Conservation (phyloP, 2,888 invertebrate species). For the Cataglyphis cursor region DNA sequence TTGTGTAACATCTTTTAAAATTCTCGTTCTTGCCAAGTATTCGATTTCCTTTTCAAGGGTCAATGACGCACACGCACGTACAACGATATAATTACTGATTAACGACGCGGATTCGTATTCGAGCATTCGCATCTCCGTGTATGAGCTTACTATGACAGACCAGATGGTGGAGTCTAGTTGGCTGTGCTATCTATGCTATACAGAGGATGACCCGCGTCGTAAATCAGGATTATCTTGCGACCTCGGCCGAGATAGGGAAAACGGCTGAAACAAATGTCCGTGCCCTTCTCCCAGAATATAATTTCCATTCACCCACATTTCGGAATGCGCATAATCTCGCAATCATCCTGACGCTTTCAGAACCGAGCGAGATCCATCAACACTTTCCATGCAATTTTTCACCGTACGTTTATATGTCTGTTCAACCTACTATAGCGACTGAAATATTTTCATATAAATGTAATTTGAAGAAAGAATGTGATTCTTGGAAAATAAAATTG, state of each 20-base stretch:
- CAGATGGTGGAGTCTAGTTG: constrained; percentile 48
- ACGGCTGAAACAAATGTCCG: constrained; percentile 47
- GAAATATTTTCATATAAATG: background rate
- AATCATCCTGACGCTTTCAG: background rate
- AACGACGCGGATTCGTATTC: constrained; percentile 43
- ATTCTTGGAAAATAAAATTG: background rate
- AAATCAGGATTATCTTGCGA: constrained; percentile 52
- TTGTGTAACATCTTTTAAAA: background rate
- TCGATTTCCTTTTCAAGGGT: constrained; percentile 1
- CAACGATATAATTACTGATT: constrained; percentile 35
- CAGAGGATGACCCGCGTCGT: constrained; percentile 27
- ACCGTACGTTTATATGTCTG: background rate
- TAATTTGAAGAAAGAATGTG: background rate
- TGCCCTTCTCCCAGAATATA: background rate
- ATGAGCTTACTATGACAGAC: constrained; percentile 30
- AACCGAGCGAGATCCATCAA: background rate
- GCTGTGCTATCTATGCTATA: constrained; percentile 45
- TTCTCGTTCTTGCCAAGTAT: constrained; percentile 4
- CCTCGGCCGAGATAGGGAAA: constrained; percentile 52
- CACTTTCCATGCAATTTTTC: background rate
- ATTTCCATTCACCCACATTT: constrained; percentile 39
- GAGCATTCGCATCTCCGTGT: constrained; percentile 33
- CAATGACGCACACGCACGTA: constrained; percentile 16
- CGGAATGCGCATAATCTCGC: constrained; percentile 36
- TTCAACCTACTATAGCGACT: background rate